A percentile compares a stretch with the other conserved stretches of the same genome.
Conservation (phyloP, 2,888 invertebrate species). For the Ctena decussata region DNA sequence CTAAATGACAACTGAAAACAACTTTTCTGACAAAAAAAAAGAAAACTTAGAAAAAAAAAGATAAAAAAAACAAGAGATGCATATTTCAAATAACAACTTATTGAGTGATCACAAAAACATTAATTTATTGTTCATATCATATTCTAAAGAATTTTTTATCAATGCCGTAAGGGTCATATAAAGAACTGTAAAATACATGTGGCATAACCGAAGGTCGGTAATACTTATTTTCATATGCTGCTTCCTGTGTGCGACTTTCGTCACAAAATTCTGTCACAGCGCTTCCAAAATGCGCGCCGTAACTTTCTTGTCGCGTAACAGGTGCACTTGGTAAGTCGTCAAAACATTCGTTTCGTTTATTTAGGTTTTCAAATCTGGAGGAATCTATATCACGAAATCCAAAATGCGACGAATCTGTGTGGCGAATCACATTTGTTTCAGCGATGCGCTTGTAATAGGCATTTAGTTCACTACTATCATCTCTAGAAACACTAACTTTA, state of each 20-base stretch:
- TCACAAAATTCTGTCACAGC: not conserved
- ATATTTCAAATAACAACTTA: too few relatives aligned
- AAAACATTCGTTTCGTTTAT: not conserved
- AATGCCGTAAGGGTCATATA: conserved; percentile 4
- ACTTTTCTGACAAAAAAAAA: too few relatives aligned
- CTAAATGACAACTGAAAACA: too few relatives aligned
- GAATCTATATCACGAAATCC: conserved; percentile 1
- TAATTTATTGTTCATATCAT: not conserved
- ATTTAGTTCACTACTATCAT: not conserved
- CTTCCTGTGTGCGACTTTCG: not conserved
- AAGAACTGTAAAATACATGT: not conserved
- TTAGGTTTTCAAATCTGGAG: not conserved
- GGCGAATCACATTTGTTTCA: conserved; percentile 9
- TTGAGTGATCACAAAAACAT: too few relatives aligned
- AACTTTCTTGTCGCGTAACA: not conserved
- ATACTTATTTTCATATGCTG: not conserved
- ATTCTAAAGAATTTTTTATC: not conserved
- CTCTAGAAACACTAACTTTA: not conserved
- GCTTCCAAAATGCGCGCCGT: not conserved
- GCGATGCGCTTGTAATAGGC: not conserved
- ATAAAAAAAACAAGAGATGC: too few relatives aligned
- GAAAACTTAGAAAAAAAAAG: too few relatives aligned
- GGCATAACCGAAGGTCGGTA: not conserved
- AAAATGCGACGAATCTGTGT: conserved; percentile 2
- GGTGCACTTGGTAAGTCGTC: not conserved